Evolutionary conservation across 2,797 vertebrate species (phyloP).

Genomic region (Neoniphon sammara): DNA sequence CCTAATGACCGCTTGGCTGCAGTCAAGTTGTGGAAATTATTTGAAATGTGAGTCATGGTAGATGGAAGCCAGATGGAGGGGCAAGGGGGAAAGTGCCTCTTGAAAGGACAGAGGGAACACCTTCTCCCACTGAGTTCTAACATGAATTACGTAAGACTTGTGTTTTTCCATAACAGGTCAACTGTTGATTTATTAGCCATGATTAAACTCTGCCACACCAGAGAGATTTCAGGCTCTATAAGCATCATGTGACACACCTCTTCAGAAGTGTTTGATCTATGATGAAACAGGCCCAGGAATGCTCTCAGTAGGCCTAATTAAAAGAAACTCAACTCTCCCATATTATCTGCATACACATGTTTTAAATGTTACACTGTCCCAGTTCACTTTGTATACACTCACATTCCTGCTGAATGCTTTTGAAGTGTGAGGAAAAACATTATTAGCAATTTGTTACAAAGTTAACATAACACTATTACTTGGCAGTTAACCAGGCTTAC

Average conservation of each 20-base stretch:
- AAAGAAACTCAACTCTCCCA: neutral
- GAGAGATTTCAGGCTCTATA: constrained; percentile 9
- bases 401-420: neutral
- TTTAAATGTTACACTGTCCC: neutral
- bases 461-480: neutral
- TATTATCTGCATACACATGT: neutral
- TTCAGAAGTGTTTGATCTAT: constrained; percentile 17
- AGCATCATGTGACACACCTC: constrained; percentile 21
- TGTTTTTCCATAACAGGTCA: constrained; percentile 34
- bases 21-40: constrained; percentile 9
- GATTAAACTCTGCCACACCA: constrained; percentile 24
- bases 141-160: constrained; percentile 42
- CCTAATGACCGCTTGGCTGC: constrained; percentile 9
- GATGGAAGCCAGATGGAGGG: constrained; percentile 47
- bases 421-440: too few species aligned
- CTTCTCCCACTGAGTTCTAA: constrained; percentile 52
- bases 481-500: constrained; percentile 7
- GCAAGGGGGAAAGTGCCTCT: constrained; percentile 16
- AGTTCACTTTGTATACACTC: neutral
- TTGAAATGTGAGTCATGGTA: constrained; percentile 42
- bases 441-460: neutral
- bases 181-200: constrained; percentile 46
- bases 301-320: neutral
- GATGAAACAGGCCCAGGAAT: neutral
- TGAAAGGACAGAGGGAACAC: constrained; percentile 26